Percentiles rank a stretch among this genome's conserved stretches.
phyloP scores from a whole-genome alignment of 2,888 invertebrate genomes.

The Thysanoteuthis rhombus region DNA sequence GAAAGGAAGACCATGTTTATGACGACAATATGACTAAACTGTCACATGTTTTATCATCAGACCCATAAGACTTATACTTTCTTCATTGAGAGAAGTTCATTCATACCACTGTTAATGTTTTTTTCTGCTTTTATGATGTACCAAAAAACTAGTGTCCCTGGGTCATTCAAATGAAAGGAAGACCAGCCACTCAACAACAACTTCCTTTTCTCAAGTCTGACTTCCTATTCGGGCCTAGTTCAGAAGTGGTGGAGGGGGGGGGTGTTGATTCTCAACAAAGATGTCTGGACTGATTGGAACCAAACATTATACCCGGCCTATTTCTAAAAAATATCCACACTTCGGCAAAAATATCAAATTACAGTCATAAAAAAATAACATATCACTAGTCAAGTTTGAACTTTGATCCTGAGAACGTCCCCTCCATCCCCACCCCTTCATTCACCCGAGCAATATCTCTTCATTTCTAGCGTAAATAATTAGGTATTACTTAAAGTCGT shows the following conservation, averaged over 20 bases:
- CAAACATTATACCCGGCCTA: background rate
- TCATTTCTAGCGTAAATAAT: no score
- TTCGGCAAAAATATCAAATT: background rate
- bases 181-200: background rate
- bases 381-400: background rate
- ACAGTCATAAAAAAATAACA: background rate
- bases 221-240: background rate
- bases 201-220: background rate
- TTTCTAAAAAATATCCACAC: background rate
- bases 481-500: no score
- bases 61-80: no score
- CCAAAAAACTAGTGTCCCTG: background rate
- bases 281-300: background rate
- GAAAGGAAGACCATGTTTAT: no score
- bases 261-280: background rate
- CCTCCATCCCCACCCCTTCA: no score
- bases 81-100: no score
- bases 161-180: background rate
- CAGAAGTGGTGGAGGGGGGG: background rate
- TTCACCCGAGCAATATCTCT: no score
- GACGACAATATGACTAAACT: no score
- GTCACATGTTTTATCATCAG: no score
- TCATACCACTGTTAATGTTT: no score
- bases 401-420: no score
- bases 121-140: no score